These are phyloP conservation scores for Epinephelus malabaricus DNA, from an alignment of 2,797 vertebrate genomes.

Conservation along the genomic window DNA sequence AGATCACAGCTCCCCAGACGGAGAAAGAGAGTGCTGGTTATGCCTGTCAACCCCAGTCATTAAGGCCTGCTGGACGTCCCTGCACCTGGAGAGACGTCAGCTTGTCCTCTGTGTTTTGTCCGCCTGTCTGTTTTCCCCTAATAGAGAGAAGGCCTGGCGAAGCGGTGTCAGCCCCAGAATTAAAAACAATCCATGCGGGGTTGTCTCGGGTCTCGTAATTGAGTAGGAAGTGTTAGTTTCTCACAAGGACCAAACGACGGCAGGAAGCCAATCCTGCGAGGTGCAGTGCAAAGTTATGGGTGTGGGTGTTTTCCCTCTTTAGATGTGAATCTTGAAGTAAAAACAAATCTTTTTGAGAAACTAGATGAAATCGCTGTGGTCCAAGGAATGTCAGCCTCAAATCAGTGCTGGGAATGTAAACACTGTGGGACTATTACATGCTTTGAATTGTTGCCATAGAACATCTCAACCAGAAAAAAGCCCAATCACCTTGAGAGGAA, in stretches of 20 bases:
- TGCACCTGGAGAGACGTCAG: constrained; percentile 67
- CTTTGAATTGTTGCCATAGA: constrained; percentile 52
- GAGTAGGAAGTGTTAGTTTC: constrained; percentile 72
- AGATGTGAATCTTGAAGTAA: constrained; percentile 72
- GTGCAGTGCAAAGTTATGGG: constrained; percentile 43
- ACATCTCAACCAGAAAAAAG: constrained; percentile 34
- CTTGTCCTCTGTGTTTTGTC: constrained; percentile 65
- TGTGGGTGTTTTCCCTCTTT: constrained; percentile 58
- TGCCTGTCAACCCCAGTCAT: constrained; percentile 67
- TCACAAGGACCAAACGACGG: constrained; percentile 42
- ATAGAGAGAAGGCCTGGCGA: constrained; percentile 43
- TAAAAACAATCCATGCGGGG: constrained; percentile 42
- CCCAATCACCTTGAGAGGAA: constrained; percentile 42
- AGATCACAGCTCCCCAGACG: constrained; percentile 39
- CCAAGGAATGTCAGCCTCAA: constrained; percentile 52
- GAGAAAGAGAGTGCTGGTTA: constrained; percentile 45
- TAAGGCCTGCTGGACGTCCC: constrained; percentile 49
- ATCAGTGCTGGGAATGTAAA: constrained; percentile 64
- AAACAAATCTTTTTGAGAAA: constrained; percentile 74
- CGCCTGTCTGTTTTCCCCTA: constrained; percentile 57
- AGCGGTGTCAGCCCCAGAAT: constrained; percentile 40
- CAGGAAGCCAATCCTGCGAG: constrained; percentile 63
- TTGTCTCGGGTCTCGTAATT: constrained; percentile 52
- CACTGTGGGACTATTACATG: constrained; percentile 49
- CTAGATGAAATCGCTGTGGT: constrained; percentile 56